These are phyloP conservation scores for Oxyura jamaicensis DNA, from an alignment of 2,113 vertebrate genomes.

Conservation along the genomic window DNA sequence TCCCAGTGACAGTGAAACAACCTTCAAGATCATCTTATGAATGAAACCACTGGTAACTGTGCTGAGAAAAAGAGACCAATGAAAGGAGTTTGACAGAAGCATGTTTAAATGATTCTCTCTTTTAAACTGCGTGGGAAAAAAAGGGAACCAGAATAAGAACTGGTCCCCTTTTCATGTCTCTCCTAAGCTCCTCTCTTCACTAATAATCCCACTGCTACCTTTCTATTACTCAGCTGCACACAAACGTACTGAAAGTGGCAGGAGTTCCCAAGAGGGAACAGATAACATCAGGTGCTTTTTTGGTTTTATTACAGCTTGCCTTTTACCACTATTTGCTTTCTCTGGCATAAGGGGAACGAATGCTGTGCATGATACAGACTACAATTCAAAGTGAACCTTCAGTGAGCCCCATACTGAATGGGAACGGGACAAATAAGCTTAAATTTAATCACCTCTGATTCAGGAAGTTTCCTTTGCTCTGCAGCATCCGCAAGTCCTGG, in stretches of 20 bases:
- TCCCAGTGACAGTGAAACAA: slow-evolving; percentile 72
- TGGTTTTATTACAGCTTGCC: slow-evolving; percentile 65
- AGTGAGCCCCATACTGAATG: neutral
- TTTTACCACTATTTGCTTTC: slow-evolving; percentile 72
- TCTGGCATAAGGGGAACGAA: slow-evolving; percentile 63
- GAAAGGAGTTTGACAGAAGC: slow-evolving; percentile 68
- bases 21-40: slow-evolving; percentile 77
- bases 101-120: slow-evolving; percentile 69
- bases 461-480: slow-evolving; percentile 15
- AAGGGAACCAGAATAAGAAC: slow-evolving; percentile 51
- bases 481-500: neutral
- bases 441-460: slow-evolving; percentile 41
- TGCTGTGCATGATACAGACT: neutral
- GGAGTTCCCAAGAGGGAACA: slow-evolving; percentile 59
- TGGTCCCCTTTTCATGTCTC: slow-evolving; percentile 66
- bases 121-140: slow-evolving; percentile 69
- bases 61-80: slow-evolving; percentile 67
- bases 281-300: slow-evolving; percentile 55
- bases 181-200: slow-evolving; percentile 57
- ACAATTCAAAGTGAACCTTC: neutral
- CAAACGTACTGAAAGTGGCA: slow-evolving; percentile 59
- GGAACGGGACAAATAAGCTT: slow-evolving; percentile 42
- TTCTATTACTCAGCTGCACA: slow-evolving; percentile 72
- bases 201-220: slow-evolving; percentile 68
- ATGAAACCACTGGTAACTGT: slow-evolving; percentile 73